A percentile compares a stretch with the other conserved stretches of the same genome.
These are phyloP conservation scores for rat (Rattus norvegicus) DNA, from an alignment of 2,113 vertebrate genomes.

Conservation along the genomic window GRCr8 NC_086020.1:167409501-167410000, in stretches of 20 bases:
- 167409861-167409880: neutral
- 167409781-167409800: neutral
- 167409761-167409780: neutral
- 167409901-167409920: neutral
- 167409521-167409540: neutral
- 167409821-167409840: neutral
- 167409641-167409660: slow-evolving; percentile 67
- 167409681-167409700: neutral
- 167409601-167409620: neutral
- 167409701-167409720: neutral
- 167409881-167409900: neutral
- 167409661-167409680: neutral
- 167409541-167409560: neutral
- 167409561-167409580: slow-evolving; percentile 6
- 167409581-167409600: neutral
- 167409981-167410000: neutral
- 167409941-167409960: neutral
- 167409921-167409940: neutral
- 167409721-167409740: neutral
- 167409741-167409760: neutral
- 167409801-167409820: neutral
- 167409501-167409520: neutral
- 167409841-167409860: neutral
- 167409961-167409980: neutral
- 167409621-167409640: neutral